These are phyloP conservation scores for Drosophila repletoides DNA, from an alignment of 1,140 invertebrate species.

Conservation along the genomic window DNA sequence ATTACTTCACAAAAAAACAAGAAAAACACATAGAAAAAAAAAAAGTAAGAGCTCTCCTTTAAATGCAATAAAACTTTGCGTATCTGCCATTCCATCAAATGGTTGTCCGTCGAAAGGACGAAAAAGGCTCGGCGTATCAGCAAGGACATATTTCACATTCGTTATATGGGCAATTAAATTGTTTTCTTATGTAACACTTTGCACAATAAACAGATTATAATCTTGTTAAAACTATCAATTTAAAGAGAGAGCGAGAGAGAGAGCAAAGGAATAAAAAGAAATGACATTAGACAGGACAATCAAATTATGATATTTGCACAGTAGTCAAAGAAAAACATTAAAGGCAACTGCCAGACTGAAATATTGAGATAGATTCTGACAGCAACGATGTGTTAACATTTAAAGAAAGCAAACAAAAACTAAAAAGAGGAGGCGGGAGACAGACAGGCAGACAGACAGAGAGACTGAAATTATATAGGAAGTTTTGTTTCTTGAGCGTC, in stretches of 20 bases:
- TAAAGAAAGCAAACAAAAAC: slow-evolving; percentile 31
- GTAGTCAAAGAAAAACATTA: slow-evolving; percentile 25
- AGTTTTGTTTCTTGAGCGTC: slow-evolving; percentile 13
- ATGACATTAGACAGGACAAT: too few relatives aligned
- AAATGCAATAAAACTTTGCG: slow-evolving; percentile 11
- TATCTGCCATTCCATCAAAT: slow-evolving; percentile 1
- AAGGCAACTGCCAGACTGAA: not conserved
- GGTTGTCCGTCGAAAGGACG: slow-evolving; percentile 44
- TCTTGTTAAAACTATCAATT: slow-evolving; percentile 71
- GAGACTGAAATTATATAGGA: slow-evolving; percentile 55
- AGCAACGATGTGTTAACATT: slow-evolving; percentile 66
- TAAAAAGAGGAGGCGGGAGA: slow-evolving; percentile 11
- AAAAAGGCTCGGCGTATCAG: slow-evolving; percentile 36
- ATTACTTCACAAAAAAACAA: slow-evolving; percentile 3
- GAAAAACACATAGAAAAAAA: not conserved
- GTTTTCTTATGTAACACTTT: slow-evolving; percentile 47
- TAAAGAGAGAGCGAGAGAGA: slow-evolving; percentile 3
- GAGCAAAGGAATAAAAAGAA: not conserved
- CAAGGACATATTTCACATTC: slow-evolving; percentile 53
- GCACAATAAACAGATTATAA: slow-evolving; percentile 74
- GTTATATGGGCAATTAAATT: slow-evolving; percentile 55
- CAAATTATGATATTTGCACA: too few relatives aligned
- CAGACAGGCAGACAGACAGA: not conserved
- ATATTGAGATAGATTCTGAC: slow-evolving; percentile 13
- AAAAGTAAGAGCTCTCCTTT: not conserved